Evolutionary conservation across 2,797 vertebrate genomes (phyloP).

Genomic region (Stomatorhinus walkeri): DNA sequence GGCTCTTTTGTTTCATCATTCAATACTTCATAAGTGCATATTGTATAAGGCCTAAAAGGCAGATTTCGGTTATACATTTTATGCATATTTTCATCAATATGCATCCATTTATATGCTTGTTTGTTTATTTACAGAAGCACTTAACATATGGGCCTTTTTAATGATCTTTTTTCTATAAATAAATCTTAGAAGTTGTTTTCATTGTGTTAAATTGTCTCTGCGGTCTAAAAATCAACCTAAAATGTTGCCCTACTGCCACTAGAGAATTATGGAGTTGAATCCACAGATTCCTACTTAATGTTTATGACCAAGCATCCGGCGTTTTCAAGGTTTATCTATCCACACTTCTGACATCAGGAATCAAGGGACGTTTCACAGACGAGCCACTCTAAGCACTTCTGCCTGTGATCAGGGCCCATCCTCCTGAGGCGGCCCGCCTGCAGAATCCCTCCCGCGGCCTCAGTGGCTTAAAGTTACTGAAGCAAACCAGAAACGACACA

Average conservation of each 20-base stretch:
- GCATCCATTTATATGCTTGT: not conserved
- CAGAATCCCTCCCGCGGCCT: not conserved
- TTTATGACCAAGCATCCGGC: not conserved
- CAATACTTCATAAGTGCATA: not conserved
- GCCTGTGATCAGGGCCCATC: not conserved
- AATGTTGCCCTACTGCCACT: not conserved
- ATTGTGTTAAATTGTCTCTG: not conserved
- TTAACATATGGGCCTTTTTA: not conserved
- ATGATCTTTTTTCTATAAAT: not conserved
- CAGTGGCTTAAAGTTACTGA: not conserved
- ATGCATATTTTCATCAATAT: not conserved
- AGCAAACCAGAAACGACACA: not conserved
- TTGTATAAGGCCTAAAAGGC: not conserved
- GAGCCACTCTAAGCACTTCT: not conserved
- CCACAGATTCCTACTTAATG: not conserved
- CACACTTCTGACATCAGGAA: not conserved
- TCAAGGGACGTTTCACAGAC: not conserved
- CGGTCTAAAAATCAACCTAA: not conserved
- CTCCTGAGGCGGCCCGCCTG: not conserved
- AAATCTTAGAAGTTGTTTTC: not conserved
- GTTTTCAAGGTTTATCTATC: not conserved
- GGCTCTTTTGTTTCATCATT: not conserved
- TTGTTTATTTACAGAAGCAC: not conserved
- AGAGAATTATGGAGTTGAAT: not conserved
- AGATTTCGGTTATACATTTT: not conserved